These are phyloP conservation scores for Lucifuga dentata DNA, from an alignment of 2,113 vertebrate species.

Conservation along the genomic window DNA sequence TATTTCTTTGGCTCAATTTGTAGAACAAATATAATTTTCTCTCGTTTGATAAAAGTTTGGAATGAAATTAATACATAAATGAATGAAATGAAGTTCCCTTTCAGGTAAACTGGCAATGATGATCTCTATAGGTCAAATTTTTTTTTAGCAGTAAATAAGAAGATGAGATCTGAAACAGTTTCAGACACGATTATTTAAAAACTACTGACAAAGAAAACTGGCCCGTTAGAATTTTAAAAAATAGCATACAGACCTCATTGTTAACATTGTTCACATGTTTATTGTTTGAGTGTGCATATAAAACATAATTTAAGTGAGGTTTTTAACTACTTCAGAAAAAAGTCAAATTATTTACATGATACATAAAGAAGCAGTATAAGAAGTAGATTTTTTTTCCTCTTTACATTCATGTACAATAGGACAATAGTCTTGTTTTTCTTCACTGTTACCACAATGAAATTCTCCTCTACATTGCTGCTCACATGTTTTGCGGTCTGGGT, in stretches of 20 bases:
- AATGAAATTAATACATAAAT: too few species aligned
- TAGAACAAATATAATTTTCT: too few species aligned
- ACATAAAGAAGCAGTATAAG: slow-evolving; percentile 23
- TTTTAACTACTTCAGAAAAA: slow-evolving; percentile 26
- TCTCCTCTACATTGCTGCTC: not conserved
- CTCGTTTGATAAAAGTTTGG: too few species aligned
- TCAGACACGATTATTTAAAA: too few species aligned
- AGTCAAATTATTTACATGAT: slow-evolving; percentile 59
- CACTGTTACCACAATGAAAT: slow-evolving; percentile 13
- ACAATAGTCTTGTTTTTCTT: not conserved
- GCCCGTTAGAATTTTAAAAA: too few species aligned
- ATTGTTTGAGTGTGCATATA: slow-evolving; percentile 76
- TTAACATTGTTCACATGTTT: slow-evolving; percentile 69
- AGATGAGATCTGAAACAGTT: too few species aligned
- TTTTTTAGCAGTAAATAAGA: too few species aligned
- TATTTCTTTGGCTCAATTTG: too few species aligned
- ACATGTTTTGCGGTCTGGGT: not conserved
- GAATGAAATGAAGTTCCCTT: too few species aligned
- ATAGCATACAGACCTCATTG: not conserved
- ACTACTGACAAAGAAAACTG: too few species aligned
- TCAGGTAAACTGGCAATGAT: too few species aligned
- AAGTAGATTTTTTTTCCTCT: slow-evolving; percentile 53
- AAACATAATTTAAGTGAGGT: slow-evolving; percentile 77
- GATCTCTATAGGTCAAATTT: too few species aligned
- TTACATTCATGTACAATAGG: slow-evolving; percentile 58